Conservation (phyloP, 2,113 vertebrate species). For the Synodontis membranacea region DNA sequence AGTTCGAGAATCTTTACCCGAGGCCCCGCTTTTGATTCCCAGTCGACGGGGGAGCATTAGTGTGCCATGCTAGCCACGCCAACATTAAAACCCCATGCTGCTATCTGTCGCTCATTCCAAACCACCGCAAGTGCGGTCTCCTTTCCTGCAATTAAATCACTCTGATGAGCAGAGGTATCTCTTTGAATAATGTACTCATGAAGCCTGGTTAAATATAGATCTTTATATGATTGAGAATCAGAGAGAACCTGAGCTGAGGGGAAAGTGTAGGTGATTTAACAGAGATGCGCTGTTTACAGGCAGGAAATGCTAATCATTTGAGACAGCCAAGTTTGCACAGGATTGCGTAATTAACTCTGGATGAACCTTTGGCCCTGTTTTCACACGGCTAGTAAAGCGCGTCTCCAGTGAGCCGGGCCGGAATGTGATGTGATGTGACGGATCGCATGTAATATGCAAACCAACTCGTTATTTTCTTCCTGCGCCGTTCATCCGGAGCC, state of each 20-base stretch:
- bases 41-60: neutral
- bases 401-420: accelerated
- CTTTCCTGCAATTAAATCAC: neutral
- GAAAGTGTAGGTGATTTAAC: neutral
- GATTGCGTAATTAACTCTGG: neutral
- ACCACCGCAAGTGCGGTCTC: neutral
- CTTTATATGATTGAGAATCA: neutral
- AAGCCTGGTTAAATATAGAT: neutral
- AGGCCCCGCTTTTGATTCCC: neutral
- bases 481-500: neutral
- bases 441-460: neutral
- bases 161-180: neutral
- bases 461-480: neutral
- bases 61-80: neutral
- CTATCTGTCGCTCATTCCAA: neutral
- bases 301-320: neutral
- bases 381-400: neutral
- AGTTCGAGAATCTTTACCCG: neutral
- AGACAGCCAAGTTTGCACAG: neutral
- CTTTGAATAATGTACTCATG: neutral
- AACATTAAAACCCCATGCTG: neutral
- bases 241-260: neutral
- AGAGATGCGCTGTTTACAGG: neutral
- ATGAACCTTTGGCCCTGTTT: neutral
- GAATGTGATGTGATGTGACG: neutral